Conservation (phyloP, 1,140 invertebrate genomes). For the Ceratina japonica region DNA sequence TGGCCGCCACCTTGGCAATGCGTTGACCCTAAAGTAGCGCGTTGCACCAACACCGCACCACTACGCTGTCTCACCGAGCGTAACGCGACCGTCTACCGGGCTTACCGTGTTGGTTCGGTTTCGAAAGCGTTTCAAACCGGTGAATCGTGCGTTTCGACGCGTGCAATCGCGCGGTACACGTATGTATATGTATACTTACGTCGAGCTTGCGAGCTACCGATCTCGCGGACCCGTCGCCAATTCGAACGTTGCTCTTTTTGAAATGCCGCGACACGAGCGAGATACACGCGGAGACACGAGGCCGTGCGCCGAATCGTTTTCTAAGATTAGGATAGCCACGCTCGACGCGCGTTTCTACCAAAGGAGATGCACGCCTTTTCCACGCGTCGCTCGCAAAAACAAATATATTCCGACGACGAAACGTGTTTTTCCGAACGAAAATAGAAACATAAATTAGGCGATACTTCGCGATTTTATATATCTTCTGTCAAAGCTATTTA, state of each 20-base stretch:
- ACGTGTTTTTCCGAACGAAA: too few relatives aligned
- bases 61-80: slow-evolving; percentile 10
- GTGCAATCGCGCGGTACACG: too few relatives aligned
- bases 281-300: slow-evolving; percentile 5
- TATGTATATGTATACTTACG: too few relatives aligned
- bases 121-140: background rate
- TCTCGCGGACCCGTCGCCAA: slow-evolving; percentile 10
- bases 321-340: slow-evolving; percentile 36
- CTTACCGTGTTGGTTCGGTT: slow-evolving; percentile 12
- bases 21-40: slow-evolving; percentile 76
- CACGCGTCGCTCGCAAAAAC: background rate
- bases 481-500: too few relatives aligned
- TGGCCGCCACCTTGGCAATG: slow-evolving; percentile 77
- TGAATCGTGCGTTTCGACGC: too few relatives aligned
- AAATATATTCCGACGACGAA: too few relatives aligned
- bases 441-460: too few relatives aligned
- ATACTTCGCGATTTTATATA: too few relatives aligned
- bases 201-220: background rate
- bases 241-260: slow-evolving; percentile 40
- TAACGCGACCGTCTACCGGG: background rate
- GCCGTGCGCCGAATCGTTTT: slow-evolving; percentile 3
- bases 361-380: slow-evolving; percentile 8
- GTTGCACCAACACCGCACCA: slow-evolving; percentile 38
- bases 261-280: slow-evolving; percentile 19
- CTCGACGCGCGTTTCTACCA: background rate